Evolutionary conservation across 1,140 invertebrate genomes (phyloP), one percentile per base, ranked within the genome.

Genomic region (Charaxes varanes): DNA sequence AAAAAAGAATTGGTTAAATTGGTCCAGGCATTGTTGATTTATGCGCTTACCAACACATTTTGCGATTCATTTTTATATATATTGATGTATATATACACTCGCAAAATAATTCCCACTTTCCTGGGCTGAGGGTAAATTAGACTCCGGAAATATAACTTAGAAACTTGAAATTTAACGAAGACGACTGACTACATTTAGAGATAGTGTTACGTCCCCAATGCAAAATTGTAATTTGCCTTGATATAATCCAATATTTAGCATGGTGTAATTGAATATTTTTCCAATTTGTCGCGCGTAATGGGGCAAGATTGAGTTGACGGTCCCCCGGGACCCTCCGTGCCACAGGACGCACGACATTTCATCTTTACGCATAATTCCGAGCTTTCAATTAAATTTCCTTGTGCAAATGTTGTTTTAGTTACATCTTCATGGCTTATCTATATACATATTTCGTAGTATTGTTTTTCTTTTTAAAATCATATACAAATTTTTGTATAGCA

Each of bases 201-300:
- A 41, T 61, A 65, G 55, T 62, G 54, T 58, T 44, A 60, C 47
- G 28, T 63, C 71, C 62, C 60, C 54, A 60, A 67, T 67, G 65
- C 70, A 58, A 77, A 74, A 78, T 72, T 78, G 74, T 83, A 80
- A 79, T 83, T 79, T 74, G 67, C 74, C 62, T 59, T 72, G 70
- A 78, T 79, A 83, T 83, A 83, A 83, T 83, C 71, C 72, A 79
- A 83, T 83, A 80, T 80, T 77, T 68, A 77, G 74, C 68, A 62
- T 62, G 70, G 58, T 78, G 74, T 83, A 83, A 83, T 83, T 83
- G 77, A 81, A 83, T 83, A 83, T 83, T 83, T 83, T 83, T 83
- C 79, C 79, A 83, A 83, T 83, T 83, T 83, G 79, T 81, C 71
- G 74, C 73, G 69, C 66, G 76, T 83, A 83, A 83, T 83, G 76